phyloP scores from a whole-genome alignment of 2,888 invertebrate species.

The Imbricaverruca yamaguchii region DNA sequence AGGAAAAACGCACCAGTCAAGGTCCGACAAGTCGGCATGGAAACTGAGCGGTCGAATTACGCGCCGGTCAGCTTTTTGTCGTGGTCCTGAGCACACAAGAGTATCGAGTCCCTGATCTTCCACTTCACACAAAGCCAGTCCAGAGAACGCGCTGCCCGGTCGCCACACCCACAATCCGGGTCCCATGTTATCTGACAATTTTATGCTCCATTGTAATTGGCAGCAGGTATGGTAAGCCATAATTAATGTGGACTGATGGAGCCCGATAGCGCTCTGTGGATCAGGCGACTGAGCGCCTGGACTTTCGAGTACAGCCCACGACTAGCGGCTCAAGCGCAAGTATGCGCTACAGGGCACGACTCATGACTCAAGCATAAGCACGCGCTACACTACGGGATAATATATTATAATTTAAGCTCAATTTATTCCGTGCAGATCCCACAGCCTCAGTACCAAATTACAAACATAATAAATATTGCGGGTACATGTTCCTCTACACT shows the following conservation, averaged over 20 bases:
- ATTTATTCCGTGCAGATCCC: no score
- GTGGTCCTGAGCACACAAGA: neutral
- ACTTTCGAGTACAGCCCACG: neutral
- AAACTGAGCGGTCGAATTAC: neutral
- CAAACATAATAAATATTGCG: no score
- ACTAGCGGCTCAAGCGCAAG: no score
- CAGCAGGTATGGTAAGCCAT: neutral
- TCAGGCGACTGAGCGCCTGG: neutral
- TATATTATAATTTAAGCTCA: no score
- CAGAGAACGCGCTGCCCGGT: neutral
- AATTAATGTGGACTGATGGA: neutral
- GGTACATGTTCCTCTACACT: no score
- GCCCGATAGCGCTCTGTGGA: neutral
- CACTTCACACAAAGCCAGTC: neutral
- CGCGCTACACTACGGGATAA: no score
- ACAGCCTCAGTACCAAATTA: no score
- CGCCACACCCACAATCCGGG: neutral
- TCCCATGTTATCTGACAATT: neutral
- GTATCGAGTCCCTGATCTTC: neutral
- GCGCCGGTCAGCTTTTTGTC: neutral
- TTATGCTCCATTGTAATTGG: constrained; percentile 16
- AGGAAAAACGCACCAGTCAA: no score
- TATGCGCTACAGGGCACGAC: no score
- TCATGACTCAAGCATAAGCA: no score
- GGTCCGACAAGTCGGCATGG: constrained; percentile 8